phyloP scores from a whole-genome alignment of 2,888 invertebrate species.

The Drosophila parthenogenetica region DNA sequence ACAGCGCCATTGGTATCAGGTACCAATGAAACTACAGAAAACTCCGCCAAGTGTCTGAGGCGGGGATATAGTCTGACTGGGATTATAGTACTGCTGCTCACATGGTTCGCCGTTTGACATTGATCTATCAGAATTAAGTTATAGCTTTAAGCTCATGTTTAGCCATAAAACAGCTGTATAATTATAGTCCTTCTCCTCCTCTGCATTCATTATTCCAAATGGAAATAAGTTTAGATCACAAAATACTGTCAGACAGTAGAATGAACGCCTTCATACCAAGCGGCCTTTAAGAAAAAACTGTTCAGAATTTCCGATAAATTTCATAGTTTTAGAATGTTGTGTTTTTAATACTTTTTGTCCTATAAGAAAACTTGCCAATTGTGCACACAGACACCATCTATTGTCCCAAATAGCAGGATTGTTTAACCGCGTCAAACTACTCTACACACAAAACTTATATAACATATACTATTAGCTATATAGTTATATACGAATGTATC shows the following conservation, averaged over 20 bases:
- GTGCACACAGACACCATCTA: conserved; percentile 52
- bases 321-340: not conserved
- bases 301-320: conserved; percentile 10
- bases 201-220: conserved; percentile 1
- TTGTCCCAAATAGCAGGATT: conserved; percentile 41
- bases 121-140: conserved; percentile 28
- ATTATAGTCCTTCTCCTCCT: conserved; percentile 7
- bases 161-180: conserved; percentile 7
- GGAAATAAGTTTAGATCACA: not conserved
- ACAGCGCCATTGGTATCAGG: conserved; percentile 82
- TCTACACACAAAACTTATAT: conserved; percentile 21
- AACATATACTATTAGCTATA: conserved; percentile 26
- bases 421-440: conserved; percentile 39
- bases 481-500: conserved; percentile 18
- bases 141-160: conserved; percentile 32
- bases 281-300: conserved; percentile 42
- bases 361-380: conserved; percentile 59
- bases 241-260: conserved; percentile 65
- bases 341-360: conserved; percentile 18
- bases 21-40: conserved; percentile 56
- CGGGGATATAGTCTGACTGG: conserved; percentile 21
- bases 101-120: conserved; percentile 29
- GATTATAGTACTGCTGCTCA: conserved; percentile 27
- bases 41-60: conserved; percentile 13
- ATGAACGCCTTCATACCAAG: conserved; percentile 37